Evolutionary conservation across 2,113 vertebrate species (phyloP), one percentile per base, ranked within the genome.

Genomic region (Excalfactoria chinensis): DNA sequence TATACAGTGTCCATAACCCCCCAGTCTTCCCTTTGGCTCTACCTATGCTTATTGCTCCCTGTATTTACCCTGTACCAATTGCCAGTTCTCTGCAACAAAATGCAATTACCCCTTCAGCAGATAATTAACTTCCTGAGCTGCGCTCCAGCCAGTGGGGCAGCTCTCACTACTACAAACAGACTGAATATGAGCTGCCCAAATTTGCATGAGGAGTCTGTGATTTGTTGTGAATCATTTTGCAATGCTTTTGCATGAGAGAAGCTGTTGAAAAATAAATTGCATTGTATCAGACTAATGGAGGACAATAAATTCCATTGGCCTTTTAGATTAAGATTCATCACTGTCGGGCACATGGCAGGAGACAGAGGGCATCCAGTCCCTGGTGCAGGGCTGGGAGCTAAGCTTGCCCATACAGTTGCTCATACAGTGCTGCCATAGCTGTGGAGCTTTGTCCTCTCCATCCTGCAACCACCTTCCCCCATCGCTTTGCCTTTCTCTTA

Each of bases 231-330:
- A 93, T 93, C 89, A 93, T 43, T 93, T 89, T 88, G 69, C 85
- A 72, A 86, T 80, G 89, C 82, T 93, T 93, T 89, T 80, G 93
- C 78, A 74, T 85, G 87, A 85, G 51, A 34, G 26, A 91, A 88
- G 85, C 84, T 93, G 79, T 83, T 93, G 93, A 95, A 95, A 96
- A 96, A 93, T 91, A 95, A 94, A 95, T 91, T 95, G 87, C 85
- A 87, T 91, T 93, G 94, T 94, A 92, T 93, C 76, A 93, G 91
- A 81, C 93, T 94, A 96, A 96, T 94, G 93, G 95, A 91, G 89
- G 91, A 93, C 86, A 92, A 91, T 95, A 96, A 95, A 96, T 96
- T 92, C 1, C 6, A 22, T 62, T 89, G 95, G 79, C 93, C 89
- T 92, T 92, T 95, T 93, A 93, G 80, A 72, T 92, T 87, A 90